These are phyloP conservation scores for Cromileptes altivelis DNA, from an alignment of 2,113 vertebrate species.

Conservation along the genomic window DNA sequence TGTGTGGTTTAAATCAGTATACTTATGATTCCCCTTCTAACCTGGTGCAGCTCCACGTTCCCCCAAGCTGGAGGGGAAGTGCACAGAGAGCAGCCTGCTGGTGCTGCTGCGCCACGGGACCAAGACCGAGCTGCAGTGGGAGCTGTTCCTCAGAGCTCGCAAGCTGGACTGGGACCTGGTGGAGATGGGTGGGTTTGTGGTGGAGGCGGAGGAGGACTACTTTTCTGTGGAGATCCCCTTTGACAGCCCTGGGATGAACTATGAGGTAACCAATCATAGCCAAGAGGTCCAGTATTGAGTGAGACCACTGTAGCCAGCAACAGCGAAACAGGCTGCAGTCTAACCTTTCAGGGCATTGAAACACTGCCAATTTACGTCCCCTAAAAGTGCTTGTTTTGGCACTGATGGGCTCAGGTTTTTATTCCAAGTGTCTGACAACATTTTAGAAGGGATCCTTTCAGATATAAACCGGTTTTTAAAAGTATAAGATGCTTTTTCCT, in stretches of 20 bases:
- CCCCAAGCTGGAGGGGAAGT: slow-evolving; percentile 61
- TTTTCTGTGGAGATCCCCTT: slow-evolving; percentile 66
- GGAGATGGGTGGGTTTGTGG: slow-evolving; percentile 51
- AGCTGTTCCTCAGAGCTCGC: slow-evolving; percentile 59
- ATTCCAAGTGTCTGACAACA: too few relatives aligned
- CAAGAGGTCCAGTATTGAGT: too few relatives aligned
- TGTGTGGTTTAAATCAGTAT: not conserved
- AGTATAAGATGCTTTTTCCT: too few relatives aligned
- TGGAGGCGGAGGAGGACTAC: slow-evolving; percentile 60
- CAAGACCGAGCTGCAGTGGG: slow-evolving; percentile 54
- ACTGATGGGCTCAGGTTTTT: too few relatives aligned
- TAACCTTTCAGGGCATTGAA: too few relatives aligned
- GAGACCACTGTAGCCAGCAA: too few relatives aligned
- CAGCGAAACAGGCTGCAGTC: too few relatives aligned
- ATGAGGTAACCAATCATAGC: slow-evolving; percentile 39
- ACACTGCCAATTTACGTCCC: too few relatives aligned
- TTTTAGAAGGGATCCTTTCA: too few relatives aligned
- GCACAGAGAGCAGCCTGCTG: slow-evolving; percentile 60
- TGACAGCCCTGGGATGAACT: slow-evolving; percentile 58
- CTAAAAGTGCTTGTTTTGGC: too few relatives aligned
- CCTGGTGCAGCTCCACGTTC: slow-evolving; percentile 7
- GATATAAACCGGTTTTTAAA: too few relatives aligned
- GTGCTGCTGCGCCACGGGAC: slow-evolving; percentile 66
- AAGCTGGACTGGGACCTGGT: slow-evolving; percentile 72
- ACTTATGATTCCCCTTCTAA: not conserved